Conservation (phyloP, 2,797 vertebrate species). For the Acomys russatus region DNA sequence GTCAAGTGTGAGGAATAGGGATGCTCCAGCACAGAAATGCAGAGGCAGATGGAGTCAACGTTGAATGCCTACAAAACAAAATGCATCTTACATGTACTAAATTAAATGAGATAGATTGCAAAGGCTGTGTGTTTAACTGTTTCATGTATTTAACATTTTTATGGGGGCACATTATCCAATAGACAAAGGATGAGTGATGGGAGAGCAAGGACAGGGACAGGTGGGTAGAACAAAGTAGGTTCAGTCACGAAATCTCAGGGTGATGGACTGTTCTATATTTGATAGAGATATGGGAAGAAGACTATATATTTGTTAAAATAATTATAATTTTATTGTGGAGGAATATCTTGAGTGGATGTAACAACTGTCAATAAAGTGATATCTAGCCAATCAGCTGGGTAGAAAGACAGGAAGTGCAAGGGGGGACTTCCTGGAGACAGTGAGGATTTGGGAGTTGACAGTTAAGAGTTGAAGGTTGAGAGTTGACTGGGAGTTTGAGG, state of each 20-base stretch:
- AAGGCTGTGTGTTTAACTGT: not conserved
- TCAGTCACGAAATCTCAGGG: not conserved
- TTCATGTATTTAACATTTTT: not conserved
- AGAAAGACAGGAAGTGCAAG: too few species aligned
- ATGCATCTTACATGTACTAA: not conserved
- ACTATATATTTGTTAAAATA: not conserved
- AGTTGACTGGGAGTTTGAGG: too few species aligned
- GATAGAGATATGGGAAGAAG: too few species aligned
- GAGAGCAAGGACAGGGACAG: not conserved
- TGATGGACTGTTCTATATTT: not conserved
- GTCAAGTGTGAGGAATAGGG: not conserved
- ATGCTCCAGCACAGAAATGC: not conserved
- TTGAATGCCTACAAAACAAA: too few species aligned
- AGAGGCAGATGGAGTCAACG: not conserved
- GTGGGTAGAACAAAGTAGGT: not conserved
- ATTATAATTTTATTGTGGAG: not conserved
- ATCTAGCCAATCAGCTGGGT: not conserved
- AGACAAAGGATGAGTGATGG: not conserved
- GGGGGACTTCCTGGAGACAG: too few species aligned
- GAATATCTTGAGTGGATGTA: not conserved
- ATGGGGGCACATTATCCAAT: too few species aligned
- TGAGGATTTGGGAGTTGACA: too few species aligned
- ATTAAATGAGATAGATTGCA: not conserved
- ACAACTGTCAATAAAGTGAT: not conserved
- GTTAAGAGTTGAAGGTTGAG: too few species aligned